Conservation (phyloP, 2,113 vertebrate species). For the Trinectes maculatus region DNA sequence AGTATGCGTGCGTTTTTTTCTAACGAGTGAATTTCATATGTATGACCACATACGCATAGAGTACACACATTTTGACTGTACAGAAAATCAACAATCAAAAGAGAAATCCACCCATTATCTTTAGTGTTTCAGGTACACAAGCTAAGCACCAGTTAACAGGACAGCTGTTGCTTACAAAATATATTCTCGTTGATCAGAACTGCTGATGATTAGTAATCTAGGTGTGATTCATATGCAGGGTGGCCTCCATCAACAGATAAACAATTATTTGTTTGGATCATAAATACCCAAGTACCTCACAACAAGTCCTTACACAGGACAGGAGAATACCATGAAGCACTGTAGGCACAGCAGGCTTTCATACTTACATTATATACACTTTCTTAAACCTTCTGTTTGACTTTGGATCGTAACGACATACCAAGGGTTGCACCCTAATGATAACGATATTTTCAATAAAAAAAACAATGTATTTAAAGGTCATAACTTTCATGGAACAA, state of each 20-base stretch:
- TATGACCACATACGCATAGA: slow-evolving; percentile 43
- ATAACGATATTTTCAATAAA: slow-evolving; percentile 29
- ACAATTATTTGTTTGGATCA: slow-evolving; percentile 42
- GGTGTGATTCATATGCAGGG: slow-evolving; percentile 17
- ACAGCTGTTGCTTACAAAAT: slow-evolving; percentile 25
- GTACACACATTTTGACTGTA: slow-evolving; percentile 53
- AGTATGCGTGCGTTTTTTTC: slow-evolving; percentile 46
- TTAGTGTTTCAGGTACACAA: slow-evolving; percentile 55
- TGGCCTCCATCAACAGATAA: slow-evolving; percentile 22
- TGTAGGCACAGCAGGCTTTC: slow-evolving; percentile 73
- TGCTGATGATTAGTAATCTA: slow-evolving; percentile 21
- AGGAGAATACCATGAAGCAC: slow-evolving; percentile 51
- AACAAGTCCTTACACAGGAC: slow-evolving; percentile 36
- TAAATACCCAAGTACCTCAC: slow-evolving; percentile 30
- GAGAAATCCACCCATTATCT: slow-evolving; percentile 22
- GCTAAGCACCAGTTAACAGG: slow-evolving; percentile 25
- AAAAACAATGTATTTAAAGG: slow-evolving; percentile 12
- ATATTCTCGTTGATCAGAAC: slow-evolving; percentile 14
- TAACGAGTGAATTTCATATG: slow-evolving; percentile 22
- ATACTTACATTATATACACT: slow-evolving; percentile 71
- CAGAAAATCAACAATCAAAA: slow-evolving; percentile 45
- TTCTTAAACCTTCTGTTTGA: slow-evolving; percentile 57
- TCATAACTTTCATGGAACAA: slow-evolving; percentile 41
- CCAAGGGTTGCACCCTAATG: slow-evolving; percentile 25
- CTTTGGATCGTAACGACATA: slow-evolving; percentile 68